Evolutionary conservation across 1,140 invertebrate species (phyloP).

Genomic region (Neotoxoptera formosana): DNA sequence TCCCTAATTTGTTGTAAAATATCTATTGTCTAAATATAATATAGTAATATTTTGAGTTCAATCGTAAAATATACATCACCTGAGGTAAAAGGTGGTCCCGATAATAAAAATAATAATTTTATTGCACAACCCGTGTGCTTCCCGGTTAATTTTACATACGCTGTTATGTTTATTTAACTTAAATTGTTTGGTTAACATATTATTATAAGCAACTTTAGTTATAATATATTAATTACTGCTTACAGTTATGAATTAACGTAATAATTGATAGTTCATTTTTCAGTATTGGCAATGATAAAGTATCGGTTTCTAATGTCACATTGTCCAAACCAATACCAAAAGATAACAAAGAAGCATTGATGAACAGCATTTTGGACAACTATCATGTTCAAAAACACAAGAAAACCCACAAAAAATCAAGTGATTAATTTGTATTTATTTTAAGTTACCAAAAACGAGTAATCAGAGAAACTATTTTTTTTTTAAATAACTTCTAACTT

Average conservation of each 20-base stretch:
- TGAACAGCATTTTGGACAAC: constrained; percentile 76
- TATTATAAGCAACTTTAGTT: not conserved
- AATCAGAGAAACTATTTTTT: no score
- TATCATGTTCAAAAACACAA: constrained; percentile 66
- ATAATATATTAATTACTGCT: not conserved
- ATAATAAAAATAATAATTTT: no score
- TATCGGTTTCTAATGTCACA: constrained; percentile 62
- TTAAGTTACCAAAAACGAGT: not conserved
- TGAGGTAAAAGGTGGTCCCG: no score
- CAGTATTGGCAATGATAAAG: constrained; percentile 3
- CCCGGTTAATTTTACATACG: no score
- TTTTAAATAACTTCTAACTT: no score
- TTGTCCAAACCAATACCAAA: constrained; percentile 68
- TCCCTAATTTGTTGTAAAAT: not conserved
- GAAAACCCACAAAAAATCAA: constrained; percentile 44
- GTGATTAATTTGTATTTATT: not conserved
- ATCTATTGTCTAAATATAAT: not conserved
- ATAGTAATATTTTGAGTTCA: not conserved
- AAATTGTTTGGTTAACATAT: not conserved
- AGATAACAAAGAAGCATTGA: constrained; percentile 76
- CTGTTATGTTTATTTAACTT: not conserved
- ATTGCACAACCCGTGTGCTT: no score
- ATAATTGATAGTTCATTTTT: not conserved
- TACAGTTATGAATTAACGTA: not conserved
- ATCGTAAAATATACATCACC: not conserved